A percentile compares a stretch with the other conserved stretches of the same genome.
Conservation (phyloP, 1,140 invertebrate species). For the Metopolophium dirhodum region DNA sequence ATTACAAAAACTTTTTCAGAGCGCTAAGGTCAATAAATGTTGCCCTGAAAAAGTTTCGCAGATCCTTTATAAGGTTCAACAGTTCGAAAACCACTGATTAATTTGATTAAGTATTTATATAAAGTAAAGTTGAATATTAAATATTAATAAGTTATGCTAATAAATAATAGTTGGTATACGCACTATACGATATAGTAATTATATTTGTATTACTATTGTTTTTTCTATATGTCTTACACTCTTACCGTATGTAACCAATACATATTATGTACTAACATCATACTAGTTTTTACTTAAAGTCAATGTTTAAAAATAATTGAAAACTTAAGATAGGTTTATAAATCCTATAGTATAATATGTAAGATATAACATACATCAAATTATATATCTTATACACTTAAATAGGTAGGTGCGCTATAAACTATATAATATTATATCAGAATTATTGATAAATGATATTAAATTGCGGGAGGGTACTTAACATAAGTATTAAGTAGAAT, state of each 20-base stretch:
- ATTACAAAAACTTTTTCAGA: not conserved
- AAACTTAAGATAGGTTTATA: not conserved
- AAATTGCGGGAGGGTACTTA: not conserved
- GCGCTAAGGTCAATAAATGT: not conserved
- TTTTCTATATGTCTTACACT: not conserved
- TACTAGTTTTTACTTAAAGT: not conserved
- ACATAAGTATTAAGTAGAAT: not conserved
- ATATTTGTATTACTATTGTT: not conserved
- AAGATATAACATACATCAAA: not conserved
- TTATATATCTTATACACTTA: not conserved
- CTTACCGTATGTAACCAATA: not conserved
- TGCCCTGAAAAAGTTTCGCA: slow-evolving; percentile 7
- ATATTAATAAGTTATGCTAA: not conserved
- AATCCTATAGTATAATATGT: not conserved
- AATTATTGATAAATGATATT: not conserved
- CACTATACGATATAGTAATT: not conserved
- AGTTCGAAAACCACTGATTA: not conserved
- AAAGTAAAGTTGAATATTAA: not conserved
- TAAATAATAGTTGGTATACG: not conserved
- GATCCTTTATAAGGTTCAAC: not conserved
- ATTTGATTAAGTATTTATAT: not conserved
- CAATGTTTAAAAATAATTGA: not conserved
- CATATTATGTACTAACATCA: not conserved
- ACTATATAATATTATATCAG: not conserved
- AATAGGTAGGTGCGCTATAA: not conserved